phyloP scores from a whole-genome alignment of 2,888 invertebrate genomes.

The Tanaodytes sp. region DNA sequence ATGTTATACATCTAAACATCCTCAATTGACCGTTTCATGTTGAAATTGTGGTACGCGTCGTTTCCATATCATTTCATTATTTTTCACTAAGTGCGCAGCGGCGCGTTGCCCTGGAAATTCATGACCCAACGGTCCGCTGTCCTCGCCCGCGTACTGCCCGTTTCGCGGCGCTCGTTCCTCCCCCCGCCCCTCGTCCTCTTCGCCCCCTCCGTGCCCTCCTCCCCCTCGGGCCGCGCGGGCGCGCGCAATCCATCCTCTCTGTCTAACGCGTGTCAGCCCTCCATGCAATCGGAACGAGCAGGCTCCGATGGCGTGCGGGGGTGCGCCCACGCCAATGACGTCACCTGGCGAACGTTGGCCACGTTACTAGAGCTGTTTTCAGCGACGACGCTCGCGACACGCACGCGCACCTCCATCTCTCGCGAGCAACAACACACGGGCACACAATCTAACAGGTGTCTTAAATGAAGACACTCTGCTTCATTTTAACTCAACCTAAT shows the following conservation, averaged over 20 bases:
- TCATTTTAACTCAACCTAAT: too few relatives aligned
- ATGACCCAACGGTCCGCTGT: conserved; percentile 19
- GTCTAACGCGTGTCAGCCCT: conserved; percentile 8
- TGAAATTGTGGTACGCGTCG: too few relatives aligned
- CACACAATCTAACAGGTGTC: conserved; percentile 6
- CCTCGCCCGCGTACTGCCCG: conserved; percentile 6
- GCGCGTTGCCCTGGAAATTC: conserved; percentile 18
- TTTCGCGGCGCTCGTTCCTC: neutral
- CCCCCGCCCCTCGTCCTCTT: conserved; percentile 20
- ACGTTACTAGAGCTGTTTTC: conserved; percentile 63
- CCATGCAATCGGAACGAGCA: conserved; percentile 41
- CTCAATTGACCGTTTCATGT: too few relatives aligned
- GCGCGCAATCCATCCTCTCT: conserved; percentile 28
- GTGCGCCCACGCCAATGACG: conserved; percentile 72
- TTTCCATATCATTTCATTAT: neutral
- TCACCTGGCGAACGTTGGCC: conserved; percentile 69
- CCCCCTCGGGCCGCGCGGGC: conserved; percentile 14
- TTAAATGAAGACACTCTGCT: conserved; percentile 22
- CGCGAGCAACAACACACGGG: neutral
- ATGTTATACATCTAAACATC: too few relatives aligned
- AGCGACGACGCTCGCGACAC: conserved; percentile 37
- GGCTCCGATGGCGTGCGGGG: conserved; percentile 61
- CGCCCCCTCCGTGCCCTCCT: too few relatives aligned
- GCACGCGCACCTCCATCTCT: conserved; percentile 8
- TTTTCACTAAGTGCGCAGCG: neutral